These are phyloP conservation scores for Cetonia aurata DNA, from an alignment of 2,888 invertebrate genomes.

Conservation along the genomic window DNA sequence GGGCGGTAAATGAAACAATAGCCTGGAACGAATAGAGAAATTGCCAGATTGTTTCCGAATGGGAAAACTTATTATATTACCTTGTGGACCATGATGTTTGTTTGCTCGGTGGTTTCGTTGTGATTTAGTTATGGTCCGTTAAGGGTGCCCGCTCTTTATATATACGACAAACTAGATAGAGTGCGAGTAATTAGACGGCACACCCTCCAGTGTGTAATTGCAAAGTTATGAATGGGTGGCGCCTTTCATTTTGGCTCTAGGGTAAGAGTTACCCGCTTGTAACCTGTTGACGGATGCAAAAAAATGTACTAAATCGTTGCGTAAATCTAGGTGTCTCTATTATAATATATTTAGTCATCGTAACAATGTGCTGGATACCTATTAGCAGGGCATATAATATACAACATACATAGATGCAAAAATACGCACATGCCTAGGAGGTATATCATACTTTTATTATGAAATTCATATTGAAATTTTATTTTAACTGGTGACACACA, in stretches of 20 bases:
- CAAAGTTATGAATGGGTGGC: conserved; percentile 29
- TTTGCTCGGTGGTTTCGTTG: conserved; percentile 6
- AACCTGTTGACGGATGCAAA: conserved; percentile 23
- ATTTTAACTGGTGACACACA: no score
- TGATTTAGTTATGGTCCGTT: conserved; percentile 9
- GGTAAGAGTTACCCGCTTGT: conserved; percentile 36
- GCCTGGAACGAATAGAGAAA: conserved; percentile 25
- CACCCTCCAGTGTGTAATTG: conserved; percentile 32
- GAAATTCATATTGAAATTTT: no score
- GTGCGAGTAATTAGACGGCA: conserved; percentile 24
- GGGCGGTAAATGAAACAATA: conserved; percentile 51
- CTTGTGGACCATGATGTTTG: conserved; percentile 16
- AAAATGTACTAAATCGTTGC: conserved; percentile 9
- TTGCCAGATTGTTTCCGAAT: conserved; percentile 10
- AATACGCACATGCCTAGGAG: no score
- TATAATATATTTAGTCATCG: not conserved
- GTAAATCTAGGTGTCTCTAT: conserved; percentile 6
- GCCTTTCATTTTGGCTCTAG: conserved; percentile 38
- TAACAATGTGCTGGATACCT: no score
- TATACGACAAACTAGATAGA: conserved; percentile 21
- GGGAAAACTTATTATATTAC: conserved; percentile 7
- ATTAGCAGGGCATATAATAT: no score
- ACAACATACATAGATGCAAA: no score
- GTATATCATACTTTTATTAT: no score
- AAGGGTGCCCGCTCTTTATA: conserved; percentile 18